Evolutionary conservation across 2,797 vertebrate genomes (phyloP), one percentile per base, ranked within the genome.

Genomic region (Etheostoma nigrum): DNA sequence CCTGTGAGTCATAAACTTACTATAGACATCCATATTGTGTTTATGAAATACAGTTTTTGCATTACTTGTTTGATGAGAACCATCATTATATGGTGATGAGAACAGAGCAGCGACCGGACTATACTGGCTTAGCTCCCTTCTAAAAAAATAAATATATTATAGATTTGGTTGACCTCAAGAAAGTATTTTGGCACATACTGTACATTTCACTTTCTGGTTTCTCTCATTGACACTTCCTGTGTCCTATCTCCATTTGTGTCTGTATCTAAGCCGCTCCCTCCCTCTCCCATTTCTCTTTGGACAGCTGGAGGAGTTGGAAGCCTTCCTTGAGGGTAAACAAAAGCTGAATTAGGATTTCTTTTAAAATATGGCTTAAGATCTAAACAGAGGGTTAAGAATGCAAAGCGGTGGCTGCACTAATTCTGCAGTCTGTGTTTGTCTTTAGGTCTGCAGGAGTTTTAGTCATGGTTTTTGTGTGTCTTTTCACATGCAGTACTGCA

Each of bases 401-500:
- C 23, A 82, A 75, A 82, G 78, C 80, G 79, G 85, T 81, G 58
- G 23, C 27, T 55, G 71, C 51, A 52, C 67, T 84, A 68, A 85
- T 81, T 78, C 82, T 76, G 67, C 72, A 33, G 27, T 67, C 71
- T 75, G 49, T 88, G 78, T 81, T 83, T 86, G 75, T 75, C 58
- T 80, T 86, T 76, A 47, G 40, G 64, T 61, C 67, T 75, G 25
- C 25, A 75, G 67, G 52, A 58, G 61, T 70, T 58, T 10, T 54
- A 53, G 51, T 62, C 47, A 51, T 65, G 8, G 16, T 44, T 63
- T 55, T 67, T 81, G 13, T 81, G 44, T 88, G 47, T 89, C 48
- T 86, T 2, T 82, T 70, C 47, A 63, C 63, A 42, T 80, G 72
- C 89, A 99, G 98, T 96, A 99, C 87, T 99, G 98, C 86, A 96